These are phyloP conservation scores for Himalopsyche anomala DNA, from an alignment of 2,888 invertebrate species.

Conservation along the genomic window DNA sequence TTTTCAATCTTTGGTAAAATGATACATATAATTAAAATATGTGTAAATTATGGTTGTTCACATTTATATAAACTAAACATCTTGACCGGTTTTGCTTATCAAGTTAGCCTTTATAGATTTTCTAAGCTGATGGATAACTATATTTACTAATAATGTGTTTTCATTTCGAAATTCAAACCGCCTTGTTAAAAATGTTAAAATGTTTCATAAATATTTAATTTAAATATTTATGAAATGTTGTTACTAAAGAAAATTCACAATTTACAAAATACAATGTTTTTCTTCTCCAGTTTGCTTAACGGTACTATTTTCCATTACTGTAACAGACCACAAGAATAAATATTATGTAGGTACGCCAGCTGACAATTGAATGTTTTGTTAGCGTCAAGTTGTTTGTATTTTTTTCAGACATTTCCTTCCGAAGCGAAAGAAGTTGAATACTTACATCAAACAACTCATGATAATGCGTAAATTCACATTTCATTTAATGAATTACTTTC, in stretches of 20 bases:
- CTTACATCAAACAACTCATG: constrained; percentile 37
- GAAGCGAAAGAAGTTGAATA: constrained; percentile 25
- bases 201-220: too few species aligned
- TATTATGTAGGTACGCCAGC: neutral
- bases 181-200: too few species aligned
- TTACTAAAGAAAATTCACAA: too few species aligned
- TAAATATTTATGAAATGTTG: neutral
- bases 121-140: too few species aligned
- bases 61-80: too few species aligned
- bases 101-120: too few species aligned
- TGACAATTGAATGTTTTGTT: constrained; percentile 40
- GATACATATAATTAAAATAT: too few species aligned
- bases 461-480: constrained; percentile 41
- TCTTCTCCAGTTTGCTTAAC: neutral
- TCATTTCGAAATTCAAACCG: too few species aligned
- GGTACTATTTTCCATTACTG: neutral
- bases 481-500: constrained; percentile 44
- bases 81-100: too few species aligned
- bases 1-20: too few species aligned
- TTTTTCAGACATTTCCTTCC: constrained; percentile 2
- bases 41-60: too few species aligned
- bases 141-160: too few species aligned
- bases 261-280: neutral
- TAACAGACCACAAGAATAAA: neutral
- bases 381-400: neutral